These are phyloP conservation scores for Fragum sueziense DNA, from an alignment of 2,888 invertebrate species.

Conservation along the genomic window DNA sequence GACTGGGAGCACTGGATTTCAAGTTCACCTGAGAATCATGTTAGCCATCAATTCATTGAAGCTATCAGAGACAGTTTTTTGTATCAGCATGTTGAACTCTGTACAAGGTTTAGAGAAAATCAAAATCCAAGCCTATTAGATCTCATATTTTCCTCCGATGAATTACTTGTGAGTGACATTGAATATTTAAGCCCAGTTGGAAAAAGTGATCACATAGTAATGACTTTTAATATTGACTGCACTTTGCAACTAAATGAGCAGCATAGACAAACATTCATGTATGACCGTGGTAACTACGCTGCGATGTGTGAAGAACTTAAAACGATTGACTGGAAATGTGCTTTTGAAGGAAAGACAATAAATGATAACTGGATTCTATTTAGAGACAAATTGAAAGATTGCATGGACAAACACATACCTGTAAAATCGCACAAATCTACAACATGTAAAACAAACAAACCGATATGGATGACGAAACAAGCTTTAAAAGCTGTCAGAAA, in stretches of 20 bases:
- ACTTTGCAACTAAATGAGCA: too few relatives aligned
- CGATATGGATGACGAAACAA: slow-evolving; percentile 15
- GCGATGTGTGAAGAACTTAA: neutral
- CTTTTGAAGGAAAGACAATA: slow-evolving; percentile 1
- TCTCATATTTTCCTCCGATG: slow-evolving; percentile 8
- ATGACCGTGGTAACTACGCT: neutral
- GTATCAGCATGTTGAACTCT: neutral
- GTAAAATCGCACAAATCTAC: neutral
- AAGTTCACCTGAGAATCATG: neutral
- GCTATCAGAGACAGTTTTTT: neutral
- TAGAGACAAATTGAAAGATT: neutral
- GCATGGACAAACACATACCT: neutral
- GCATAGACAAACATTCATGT: neutral
- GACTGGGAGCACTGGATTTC: neutral
- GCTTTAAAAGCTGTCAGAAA: slow-evolving; percentile 7
- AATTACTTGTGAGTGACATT: neutral
- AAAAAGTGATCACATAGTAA: slow-evolving; percentile 3
- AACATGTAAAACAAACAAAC: neutral
- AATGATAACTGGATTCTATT: neutral
- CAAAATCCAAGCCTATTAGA: neutral
- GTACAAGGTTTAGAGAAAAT: neutral
- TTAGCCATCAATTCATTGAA: slow-evolving; percentile 1
- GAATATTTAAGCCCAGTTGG: neutral
- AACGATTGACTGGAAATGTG: neutral
- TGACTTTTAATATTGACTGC: neutral